A percentile compares a stretch with the other conserved stretches of the same genome.
phyloP scores from a whole-genome alignment of 2,113 vertebrate genomes.

The Leptobrachium ailaonicum region DNA sequence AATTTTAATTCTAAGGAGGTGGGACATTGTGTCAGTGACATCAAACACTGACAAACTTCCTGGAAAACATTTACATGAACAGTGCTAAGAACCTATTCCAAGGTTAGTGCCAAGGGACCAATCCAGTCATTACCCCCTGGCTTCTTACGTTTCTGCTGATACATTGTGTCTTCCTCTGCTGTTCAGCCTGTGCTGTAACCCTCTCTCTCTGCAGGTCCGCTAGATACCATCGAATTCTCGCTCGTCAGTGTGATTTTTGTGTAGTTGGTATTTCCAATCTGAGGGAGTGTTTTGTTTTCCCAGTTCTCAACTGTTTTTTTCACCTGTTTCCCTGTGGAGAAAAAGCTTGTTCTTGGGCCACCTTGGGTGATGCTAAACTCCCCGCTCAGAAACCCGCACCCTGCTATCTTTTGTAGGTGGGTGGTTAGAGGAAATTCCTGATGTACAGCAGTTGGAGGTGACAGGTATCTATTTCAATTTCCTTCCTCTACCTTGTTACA shows the following conservation, averaged over 20 bases:
- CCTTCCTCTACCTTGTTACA: conserved; percentile 28
- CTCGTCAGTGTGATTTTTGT: conserved; percentile 40
- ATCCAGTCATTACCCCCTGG: too few species aligned
- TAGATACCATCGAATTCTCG: background rate
- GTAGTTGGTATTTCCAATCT: conserved; percentile 25
- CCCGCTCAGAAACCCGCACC: conserved; percentile 23
- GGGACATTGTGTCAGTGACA: too few species aligned
- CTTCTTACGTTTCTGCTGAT: too few species aligned
- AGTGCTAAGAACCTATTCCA: too few species aligned
- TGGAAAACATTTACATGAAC: too few species aligned
- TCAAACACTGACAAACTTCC: too few species aligned
- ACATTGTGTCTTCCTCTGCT: background rate
- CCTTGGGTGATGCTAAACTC: conserved; percentile 27
- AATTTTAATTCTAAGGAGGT: too few species aligned
- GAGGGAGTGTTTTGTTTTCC: conserved; percentile 50
- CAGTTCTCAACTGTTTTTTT: conserved; percentile 51
- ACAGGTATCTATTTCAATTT: conserved; percentile 50
- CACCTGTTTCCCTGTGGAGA: conserved; percentile 51
- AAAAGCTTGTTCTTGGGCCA: conserved; percentile 44
- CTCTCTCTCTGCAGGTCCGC: conserved; percentile 28
- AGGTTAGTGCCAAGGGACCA: too few species aligned
- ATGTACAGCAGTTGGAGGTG: conserved; percentile 42
- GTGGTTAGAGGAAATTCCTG: conserved; percentile 41
- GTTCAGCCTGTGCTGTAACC: background rate
- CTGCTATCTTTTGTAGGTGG: conserved; percentile 44